phyloP scores from a whole-genome alignment of 1,140 invertebrate species.

The Drosophila grimshawi region DNA sequence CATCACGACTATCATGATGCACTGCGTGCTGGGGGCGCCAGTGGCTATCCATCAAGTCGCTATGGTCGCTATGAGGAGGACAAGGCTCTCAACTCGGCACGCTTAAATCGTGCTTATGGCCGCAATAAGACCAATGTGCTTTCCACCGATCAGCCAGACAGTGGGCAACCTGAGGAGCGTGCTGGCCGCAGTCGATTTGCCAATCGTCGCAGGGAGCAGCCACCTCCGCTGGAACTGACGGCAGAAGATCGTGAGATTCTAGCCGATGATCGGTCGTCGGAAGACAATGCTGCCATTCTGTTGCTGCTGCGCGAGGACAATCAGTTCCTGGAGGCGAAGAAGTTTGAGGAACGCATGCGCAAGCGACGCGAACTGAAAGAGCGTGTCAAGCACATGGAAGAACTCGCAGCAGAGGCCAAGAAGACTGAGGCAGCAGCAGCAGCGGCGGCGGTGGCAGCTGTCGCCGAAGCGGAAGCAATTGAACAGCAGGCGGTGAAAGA shows the following conservation, averaged over 20 bases:
- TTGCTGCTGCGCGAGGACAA: constrained; percentile 83
- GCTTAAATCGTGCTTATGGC: constrained; percentile 55
- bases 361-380: constrained; percentile 92
- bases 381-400: constrained; percentile 90
- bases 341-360: constrained; percentile 89
- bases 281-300: constrained; percentile 80
- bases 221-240: constrained; percentile 51
- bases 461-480: constrained; percentile 47
- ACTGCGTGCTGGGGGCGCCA: constrained; percentile 65
- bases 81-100: constrained; percentile 5
- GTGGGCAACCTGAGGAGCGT: constrained; percentile 32
- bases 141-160: constrained; percentile 34
- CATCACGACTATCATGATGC: constrained; percentile 66
- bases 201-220: constrained; percentile 63
- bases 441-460: constrained; percentile 49
- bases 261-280: constrained; percentile 77
- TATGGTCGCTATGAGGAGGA: constrained; percentile 57
- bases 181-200: constrained; percentile 60
- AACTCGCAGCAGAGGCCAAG: constrained; percentile 76
- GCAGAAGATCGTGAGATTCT: constrained; percentile 73
- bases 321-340: constrained; percentile 85
- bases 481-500: constrained; percentile 65
- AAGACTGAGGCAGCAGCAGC: constrained; percentile 83
- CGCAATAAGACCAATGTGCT: constrained; percentile 60
- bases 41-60: constrained; percentile 60